Conservation (phyloP, 2,113 vertebrate genomes). For the Pangasianodon hypophthalmus region DNA sequence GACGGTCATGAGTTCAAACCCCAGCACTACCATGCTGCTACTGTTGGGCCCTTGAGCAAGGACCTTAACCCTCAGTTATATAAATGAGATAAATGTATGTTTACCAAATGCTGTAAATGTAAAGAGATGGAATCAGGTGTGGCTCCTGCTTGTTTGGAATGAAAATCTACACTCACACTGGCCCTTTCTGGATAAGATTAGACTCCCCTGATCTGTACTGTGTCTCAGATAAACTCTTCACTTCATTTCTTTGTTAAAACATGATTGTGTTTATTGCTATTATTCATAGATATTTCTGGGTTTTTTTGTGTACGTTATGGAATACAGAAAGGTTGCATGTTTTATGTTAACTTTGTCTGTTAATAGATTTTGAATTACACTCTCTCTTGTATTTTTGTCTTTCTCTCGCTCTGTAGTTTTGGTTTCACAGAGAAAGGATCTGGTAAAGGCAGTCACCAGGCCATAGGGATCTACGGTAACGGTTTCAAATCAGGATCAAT, state of each 20-base stretch:
- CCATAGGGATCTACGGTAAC: constrained; percentile 81
- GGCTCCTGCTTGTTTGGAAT: no score
- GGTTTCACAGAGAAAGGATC: constrained; percentile 80
- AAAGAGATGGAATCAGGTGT: no score
- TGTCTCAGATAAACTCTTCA: not conserved
- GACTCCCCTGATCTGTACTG: no score
- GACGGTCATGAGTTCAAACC: no score
- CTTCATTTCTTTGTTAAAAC: not conserved
- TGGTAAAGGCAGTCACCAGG: constrained; percentile 67
- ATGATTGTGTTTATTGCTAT: not conserved
- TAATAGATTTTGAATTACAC: not conserved
- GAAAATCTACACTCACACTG: no score
- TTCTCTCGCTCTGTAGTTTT: constrained; percentile 70
- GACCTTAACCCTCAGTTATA: no score
- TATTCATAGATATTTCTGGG: not conserved
- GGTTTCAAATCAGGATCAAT: constrained; percentile 85
- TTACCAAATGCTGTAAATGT: no score
- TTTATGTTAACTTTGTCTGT: not conserved
- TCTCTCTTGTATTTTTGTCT: not conserved
- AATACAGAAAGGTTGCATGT: not conserved
- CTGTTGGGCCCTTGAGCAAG: no score
- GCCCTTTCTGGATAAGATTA: no score
- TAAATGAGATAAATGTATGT: no score
- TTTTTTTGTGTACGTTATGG: not conserved
- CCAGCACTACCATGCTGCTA: no score